Evolutionary conservation across 2,113 vertebrate genomes (phyloP).

Genomic region (Theristicus caerulescens): DNA sequence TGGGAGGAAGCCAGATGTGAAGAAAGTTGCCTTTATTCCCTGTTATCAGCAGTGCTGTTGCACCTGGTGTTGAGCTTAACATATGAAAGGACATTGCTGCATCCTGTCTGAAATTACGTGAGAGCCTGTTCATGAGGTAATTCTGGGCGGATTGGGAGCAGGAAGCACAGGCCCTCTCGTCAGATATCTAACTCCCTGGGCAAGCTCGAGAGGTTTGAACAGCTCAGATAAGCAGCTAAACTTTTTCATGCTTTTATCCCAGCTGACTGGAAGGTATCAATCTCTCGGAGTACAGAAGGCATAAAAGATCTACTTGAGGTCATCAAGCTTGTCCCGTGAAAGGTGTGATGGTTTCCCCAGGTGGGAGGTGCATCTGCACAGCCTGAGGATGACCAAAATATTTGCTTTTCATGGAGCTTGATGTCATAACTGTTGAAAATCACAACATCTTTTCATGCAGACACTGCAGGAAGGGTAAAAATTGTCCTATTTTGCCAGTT

Average conservation of each 20-base stretch:
- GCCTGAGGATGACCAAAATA: neutral
- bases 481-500: neutral
- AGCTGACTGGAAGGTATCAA: neutral
- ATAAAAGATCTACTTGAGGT: neutral
- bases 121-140: neutral
- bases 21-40: conserved; percentile 26
- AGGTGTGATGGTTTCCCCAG: neutral
- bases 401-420: neutral
- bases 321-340: neutral
- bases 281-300: neutral
- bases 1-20: neutral
- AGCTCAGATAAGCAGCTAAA: neutral
- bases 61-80: neutral
- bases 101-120: neutral
- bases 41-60: neutral
- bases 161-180: neutral
- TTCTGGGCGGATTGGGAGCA: neutral
- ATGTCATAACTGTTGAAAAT: neutral
- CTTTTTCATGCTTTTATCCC: neutral
- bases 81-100: neutral
- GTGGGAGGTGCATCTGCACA: neutral
- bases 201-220: neutral
- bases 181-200: neutral
- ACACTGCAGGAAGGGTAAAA: neutral
- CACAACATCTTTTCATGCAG: neutral